phyloP scores from a whole-genome alignment of 2,888 invertebrate species.

The Agrotis ipsilon region DNA sequence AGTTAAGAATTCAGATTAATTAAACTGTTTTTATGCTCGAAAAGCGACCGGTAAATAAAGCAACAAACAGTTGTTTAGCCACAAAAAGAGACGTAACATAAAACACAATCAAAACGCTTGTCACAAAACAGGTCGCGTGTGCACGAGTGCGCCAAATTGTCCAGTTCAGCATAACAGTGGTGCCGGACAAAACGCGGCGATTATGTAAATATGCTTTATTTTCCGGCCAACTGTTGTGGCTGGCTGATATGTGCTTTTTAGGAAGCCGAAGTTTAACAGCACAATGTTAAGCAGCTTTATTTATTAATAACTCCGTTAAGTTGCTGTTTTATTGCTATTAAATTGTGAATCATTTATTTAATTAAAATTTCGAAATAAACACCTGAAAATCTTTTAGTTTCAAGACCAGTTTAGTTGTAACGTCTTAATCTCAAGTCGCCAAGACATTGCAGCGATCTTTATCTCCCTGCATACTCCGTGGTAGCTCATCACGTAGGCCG shows the following conservation, averaged over 20 bases:
- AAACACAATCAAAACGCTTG: slow-evolving; percentile 30
- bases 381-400: too few species aligned
- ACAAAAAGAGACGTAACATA: slow-evolving; percentile 21
- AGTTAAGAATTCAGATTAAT: background rate
- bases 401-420: background rate
- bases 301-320: too few species aligned
- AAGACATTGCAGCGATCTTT: slow-evolving; percentile 1
- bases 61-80: slow-evolving; percentile 17
- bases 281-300: too few species aligned
- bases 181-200: slow-evolving; percentile 29
- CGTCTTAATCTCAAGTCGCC: slow-evolving; percentile 7
- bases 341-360: too few species aligned
- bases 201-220: slow-evolving; percentile 48
- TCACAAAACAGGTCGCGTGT: slow-evolving; percentile 32
- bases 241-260: slow-evolving; percentile 17
- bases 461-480: background rate
- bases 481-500: slow-evolving; percentile 50
- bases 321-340: too few species aligned
- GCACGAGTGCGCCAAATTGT: slow-evolving; percentile 40
- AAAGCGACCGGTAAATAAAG: background rate
- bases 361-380: too few species aligned
- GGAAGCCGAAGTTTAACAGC: background rate
- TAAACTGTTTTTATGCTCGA: background rate
- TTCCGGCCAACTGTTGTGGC: slow-evolving; percentile 15
- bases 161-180: slow-evolving; percentile 13